Evolutionary conservation across 2,888 invertebrate genomes (phyloP), one percentile per base, ranked within the genome.

Genomic region (Cheilosia variabilis): DNA sequence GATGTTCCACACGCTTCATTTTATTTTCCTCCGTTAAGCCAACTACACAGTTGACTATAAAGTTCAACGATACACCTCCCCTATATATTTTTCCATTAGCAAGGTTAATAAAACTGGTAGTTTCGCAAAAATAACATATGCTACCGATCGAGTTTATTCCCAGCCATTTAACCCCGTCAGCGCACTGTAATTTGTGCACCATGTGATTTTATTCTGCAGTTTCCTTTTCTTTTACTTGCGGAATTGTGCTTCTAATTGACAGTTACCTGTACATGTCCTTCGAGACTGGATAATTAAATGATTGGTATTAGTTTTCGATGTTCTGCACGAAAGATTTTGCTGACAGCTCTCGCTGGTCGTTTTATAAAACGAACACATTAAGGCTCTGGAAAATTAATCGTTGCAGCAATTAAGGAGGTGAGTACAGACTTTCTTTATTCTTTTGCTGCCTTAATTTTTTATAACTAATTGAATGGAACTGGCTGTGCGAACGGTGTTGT

Each of bases 181-280:
- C 19, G 52, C 27, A 52, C 62, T 52, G 27, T 72, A 53, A 53
- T 72, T 72, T 72, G 60, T 60, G 15, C 60, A 60, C 45, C 37
- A 15, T 69, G 34, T 57, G 45, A 57, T 69, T 69, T 69, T 57
- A 31, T 57, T 57, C 34, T 57, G 10, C 22, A 57, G 34, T 53
- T 60, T 71, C 13, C 60, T 17, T 37, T 52, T 50, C 24, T 41
- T n/a, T 2, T 27, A 0, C n/a, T 34, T 24, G 7, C 15, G 60
- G 24, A 27, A 72, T 60, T 60, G 37, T 19, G 13, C 9, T 41
- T 19, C 53, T 72, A 60, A 72, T 62, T 72, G 52, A 43, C 52
- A 27, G 60, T 60, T 52, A 60, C 43, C 43, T 72, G 60, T 31
- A 37, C 15, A 52, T 41, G 34, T 69, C 45, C 45, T 57, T 37